Base-by-base conservation (phyloP, 1,140 invertebrate genomes). In the Camponotus vicinus region DNA sequence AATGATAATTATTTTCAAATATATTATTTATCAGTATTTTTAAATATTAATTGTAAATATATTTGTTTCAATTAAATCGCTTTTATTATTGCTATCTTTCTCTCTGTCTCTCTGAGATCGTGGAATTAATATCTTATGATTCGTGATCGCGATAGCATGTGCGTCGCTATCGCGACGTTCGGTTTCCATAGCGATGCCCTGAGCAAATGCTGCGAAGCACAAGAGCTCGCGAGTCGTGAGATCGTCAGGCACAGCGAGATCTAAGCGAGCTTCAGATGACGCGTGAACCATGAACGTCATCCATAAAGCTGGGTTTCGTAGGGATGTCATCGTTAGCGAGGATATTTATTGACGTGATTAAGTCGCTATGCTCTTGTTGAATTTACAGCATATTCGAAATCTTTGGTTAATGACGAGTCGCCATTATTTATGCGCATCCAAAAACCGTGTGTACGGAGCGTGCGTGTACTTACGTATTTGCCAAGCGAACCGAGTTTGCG, bases 241-340 rank as follows among this genome's bases (percentile, higher is more conserved):
- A 73, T 21, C 27, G 49, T 27, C 63, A 42, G n/a, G 49, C 49
- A 45, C 66, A 13, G 79, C 13, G 69, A 83, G 79, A 59, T 75
- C 55, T 75, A 49, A 61, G 79, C 69, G 79, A 75, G 69, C 73
- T 83, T 37, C 69, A 63, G 79, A 73, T 73, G 79, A 83, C 69
- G 71, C 79, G 69, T 75, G 79, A 83, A 70, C 69, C 75, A 63
- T 83, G 69, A 83, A 83, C 69, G 69, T 83, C 57, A 83, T 83
- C 69, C 79, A 75, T 83, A 83, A 83, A 63, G 69, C 69, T 52
- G 61, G 57, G 69, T 52, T 75, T 75, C 27, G 79, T 8, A 42
- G 79, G n/a, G 79, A 61, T 75, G 79, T 83, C 79, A 75, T 75
- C 79, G 66, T 67, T 59, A 73, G 79, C 67, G 27, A 40, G 69